phyloP scores from a whole-genome alignment of 2,888 invertebrate species.

The Hirtodrosophila alboralis region DNA sequence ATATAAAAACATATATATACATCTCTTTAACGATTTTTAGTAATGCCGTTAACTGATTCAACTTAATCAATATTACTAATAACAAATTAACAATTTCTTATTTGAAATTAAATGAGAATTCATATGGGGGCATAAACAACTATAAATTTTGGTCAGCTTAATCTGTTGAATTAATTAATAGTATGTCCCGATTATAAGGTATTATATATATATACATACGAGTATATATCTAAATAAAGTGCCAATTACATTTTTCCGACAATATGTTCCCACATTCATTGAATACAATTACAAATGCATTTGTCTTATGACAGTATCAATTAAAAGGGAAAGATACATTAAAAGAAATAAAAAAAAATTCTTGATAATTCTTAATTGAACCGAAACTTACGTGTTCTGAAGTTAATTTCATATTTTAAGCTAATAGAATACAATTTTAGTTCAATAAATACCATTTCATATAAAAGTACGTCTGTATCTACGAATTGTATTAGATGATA shows the following conservation, averaged over 20 bases:
- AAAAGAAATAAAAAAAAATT: neutral
- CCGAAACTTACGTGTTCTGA: neutral
- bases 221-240: slow-evolving; percentile 59
- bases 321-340: neutral
- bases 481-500: slow-evolving; percentile 6
- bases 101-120: neutral
- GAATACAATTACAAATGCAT: no score
- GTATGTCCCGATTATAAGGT: slow-evolving; percentile 11
- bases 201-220: slow-evolving; percentile 7
- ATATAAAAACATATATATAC: slow-evolving; percentile 11
- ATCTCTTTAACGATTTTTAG: slow-evolving; percentile 9
- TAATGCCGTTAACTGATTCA: slow-evolving; percentile 11
- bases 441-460: slow-evolving; percentile 5
- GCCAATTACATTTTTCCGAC: slow-evolving; percentile 71
- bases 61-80: slow-evolving; percentile 3
- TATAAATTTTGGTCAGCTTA: neutral
- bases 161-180: slow-evolving; percentile 10
- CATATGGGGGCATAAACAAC: neutral
- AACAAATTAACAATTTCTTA: neutral
- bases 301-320: neutral
- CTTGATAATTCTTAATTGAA: neutral
- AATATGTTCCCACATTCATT: slow-evolving; percentile 10
- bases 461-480: slow-evolving; percentile 2
- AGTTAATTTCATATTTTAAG: slow-evolving; percentile 8
- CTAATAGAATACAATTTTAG: slow-evolving; percentile 6